Conservation (phyloP, 1,140 invertebrate genomes). For the Bombus sylvicola region DNA sequence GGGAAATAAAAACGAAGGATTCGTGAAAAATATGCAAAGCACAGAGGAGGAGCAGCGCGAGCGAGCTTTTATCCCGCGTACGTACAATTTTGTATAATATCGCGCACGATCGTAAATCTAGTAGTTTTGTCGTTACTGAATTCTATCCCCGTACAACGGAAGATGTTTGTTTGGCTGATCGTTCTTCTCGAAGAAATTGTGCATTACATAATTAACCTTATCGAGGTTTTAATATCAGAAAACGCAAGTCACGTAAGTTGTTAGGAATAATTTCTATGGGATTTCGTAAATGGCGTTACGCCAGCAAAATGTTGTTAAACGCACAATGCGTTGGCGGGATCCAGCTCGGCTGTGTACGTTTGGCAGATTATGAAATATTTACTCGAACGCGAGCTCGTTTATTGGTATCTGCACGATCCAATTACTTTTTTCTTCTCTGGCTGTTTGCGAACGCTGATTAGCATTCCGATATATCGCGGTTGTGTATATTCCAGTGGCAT, state of each 20-base stretch:
- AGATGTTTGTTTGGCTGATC: not conserved
- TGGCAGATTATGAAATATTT: conserved; percentile 41
- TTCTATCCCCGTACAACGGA: not conserved
- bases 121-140: not conserved
- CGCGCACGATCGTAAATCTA: too few relatives aligned
- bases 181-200: not conserved
- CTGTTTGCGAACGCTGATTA: conserved; percentile 37
- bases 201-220: not conserved
- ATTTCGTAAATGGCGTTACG: not conserved
- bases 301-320: not conserved
- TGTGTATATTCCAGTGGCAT: not conserved
- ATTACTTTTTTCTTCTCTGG: conserved; percentile 8
- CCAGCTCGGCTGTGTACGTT: not conserved
- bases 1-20: too few relatives aligned
- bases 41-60: too few relatives aligned
- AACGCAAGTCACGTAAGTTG: not conserved
- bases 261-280: not conserved
- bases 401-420: conserved; percentile 20
- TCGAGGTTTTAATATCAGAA: not conserved
- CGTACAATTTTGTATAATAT: too few relatives aligned
- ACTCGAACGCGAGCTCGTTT: not conserved
- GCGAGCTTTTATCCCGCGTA: too few relatives aligned
- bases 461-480: not conserved
- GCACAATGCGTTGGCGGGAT: not conserved
- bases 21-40: too few relatives aligned